Percentiles rank a stretch among this genome's conserved stretches.
These are phyloP conservation scores for Agriopis aurantiaria DNA, from an alignment of 2,888 invertebrate genomes.

Conservation along the genomic window DNA sequence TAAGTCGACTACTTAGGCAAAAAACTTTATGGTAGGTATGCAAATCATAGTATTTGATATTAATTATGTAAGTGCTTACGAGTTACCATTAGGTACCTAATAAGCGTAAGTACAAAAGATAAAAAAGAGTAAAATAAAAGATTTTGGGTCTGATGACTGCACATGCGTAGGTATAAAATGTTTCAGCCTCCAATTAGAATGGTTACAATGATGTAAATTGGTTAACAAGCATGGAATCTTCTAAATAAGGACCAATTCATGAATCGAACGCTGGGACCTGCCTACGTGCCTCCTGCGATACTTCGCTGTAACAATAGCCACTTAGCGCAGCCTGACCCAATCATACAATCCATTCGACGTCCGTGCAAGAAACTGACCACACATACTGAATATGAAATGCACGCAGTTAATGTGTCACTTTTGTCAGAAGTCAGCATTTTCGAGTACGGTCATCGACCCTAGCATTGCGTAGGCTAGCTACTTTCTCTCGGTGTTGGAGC, in stretches of 20 bases:
- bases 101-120: too few relatives aligned
- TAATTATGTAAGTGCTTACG: too few relatives aligned
- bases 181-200: not conserved
- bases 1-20: too few relatives aligned
- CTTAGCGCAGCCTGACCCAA: conserved; percentile 66
- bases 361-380: conserved; percentile 81
- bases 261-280: conserved; percentile 32
- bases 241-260: conserved; percentile 31
- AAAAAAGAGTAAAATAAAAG: not conserved
- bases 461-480: conserved; percentile 85
- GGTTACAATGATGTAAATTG: conserved; percentile 17
- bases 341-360: conserved; percentile 71
- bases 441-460: conserved; percentile 84
- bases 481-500: conserved; percentile 80
- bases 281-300: conserved; percentile 56
- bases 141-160: not conserved
- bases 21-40: too few relatives aligned
- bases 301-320: conserved; percentile 58
- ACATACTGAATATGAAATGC: conserved; percentile 83
- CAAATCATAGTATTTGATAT: too few relatives aligned
- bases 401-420: conserved; percentile 83
- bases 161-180: not conserved
- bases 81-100: too few relatives aligned
- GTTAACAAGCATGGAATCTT: conserved; percentile 21
- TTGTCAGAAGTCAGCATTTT: conserved; percentile 84